Evolutionary conservation across 2,113 vertebrate genomes (phyloP).

Genomic region (Phaethon lepturus): DNA sequence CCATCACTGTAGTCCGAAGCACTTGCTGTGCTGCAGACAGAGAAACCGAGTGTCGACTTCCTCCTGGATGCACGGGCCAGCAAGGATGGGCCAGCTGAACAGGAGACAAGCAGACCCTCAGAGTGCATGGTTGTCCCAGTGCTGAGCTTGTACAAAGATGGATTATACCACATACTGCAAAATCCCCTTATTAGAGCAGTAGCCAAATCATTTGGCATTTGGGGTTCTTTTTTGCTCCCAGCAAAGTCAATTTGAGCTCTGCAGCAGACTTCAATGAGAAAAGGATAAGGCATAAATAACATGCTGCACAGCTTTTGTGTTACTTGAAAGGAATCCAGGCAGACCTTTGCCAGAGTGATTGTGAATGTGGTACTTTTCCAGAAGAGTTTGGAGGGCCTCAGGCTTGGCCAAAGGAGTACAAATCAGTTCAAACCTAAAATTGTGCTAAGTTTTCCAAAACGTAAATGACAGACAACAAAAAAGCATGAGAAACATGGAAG

Average conservation of each 20-base stretch:
- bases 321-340: conserved; percentile 55
- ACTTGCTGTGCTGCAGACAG: background rate
- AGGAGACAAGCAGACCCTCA: background rate
- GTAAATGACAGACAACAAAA: conserved; percentile 63
- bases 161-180: background rate
- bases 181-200: conserved; percentile 13
- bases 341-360: conserved; percentile 52
- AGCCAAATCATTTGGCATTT: conserved; percentile 50
- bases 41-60: background rate
- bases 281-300: conserved; percentile 35
- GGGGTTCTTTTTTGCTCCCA: conserved; percentile 11
- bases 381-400: conserved; percentile 48
- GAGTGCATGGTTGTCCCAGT: background rate
- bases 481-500: conserved; percentile 20
- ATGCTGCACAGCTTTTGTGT: conserved; percentile 54
- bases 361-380: conserved; percentile 53
- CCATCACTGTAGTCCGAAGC: background rate
- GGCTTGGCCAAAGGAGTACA: conserved; percentile 51
- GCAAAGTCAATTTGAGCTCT: conserved; percentile 37
- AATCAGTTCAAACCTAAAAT: conserved; percentile 53
- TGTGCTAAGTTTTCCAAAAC: conserved; percentile 44
- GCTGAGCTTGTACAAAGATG: conserved; percentile 17
- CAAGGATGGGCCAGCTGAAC: background rate
- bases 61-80: background rate
- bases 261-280: conserved; percentile 12